phyloP scores from a whole-genome alignment of 2,888 invertebrate species.

The Agrenia bidenticulata region DNA sequence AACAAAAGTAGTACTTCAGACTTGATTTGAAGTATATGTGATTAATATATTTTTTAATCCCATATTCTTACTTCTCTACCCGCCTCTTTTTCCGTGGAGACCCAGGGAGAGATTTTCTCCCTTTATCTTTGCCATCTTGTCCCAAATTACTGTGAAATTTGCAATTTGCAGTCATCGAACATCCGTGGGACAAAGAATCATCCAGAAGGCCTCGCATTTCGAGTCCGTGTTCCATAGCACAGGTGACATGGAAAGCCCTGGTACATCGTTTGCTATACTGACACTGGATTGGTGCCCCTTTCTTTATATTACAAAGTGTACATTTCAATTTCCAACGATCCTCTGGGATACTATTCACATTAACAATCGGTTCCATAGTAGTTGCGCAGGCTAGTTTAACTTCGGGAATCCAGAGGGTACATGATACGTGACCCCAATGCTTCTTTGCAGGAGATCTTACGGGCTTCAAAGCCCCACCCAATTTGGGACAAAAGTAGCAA shows the following conservation, averaged over 20 bases:
- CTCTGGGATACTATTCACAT: conserved; percentile 6
- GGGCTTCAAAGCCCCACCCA: conserved; percentile 21
- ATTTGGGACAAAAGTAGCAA: conserved; percentile 19
- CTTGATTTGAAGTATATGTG: too few species aligned
- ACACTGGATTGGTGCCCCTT: conserved; percentile 22
- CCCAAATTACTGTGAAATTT: conserved; percentile 1
- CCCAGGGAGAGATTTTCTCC: neutral
- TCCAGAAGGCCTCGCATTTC: conserved; percentile 16
- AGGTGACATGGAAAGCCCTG: conserved; percentile 23
- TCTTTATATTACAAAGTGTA: conserved; percentile 11
- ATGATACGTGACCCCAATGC: conserved; percentile 22
- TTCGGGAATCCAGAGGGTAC: conserved; percentile 25
- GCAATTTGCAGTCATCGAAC: neutral
- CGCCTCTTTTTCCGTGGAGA: too few species aligned
- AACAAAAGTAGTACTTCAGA: too few species aligned
- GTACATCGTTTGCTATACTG: conserved; percentile 15
- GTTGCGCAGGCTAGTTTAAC: conserved; percentile 3
- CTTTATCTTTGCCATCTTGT: neutral
- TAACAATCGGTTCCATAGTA: conserved; percentile 1
- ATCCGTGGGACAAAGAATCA: conserved; percentile 2
- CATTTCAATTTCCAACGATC: conserved; percentile 23
- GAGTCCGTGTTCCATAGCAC: conserved; percentile 12
- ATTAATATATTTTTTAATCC: too few species aligned
- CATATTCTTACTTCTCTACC: too few species aligned
- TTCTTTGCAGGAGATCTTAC: conserved; percentile 6